These are phyloP conservation scores for Clostera curtula DNA, from an alignment of 2,888 invertebrate species.

Conservation along the genomic window DNA sequence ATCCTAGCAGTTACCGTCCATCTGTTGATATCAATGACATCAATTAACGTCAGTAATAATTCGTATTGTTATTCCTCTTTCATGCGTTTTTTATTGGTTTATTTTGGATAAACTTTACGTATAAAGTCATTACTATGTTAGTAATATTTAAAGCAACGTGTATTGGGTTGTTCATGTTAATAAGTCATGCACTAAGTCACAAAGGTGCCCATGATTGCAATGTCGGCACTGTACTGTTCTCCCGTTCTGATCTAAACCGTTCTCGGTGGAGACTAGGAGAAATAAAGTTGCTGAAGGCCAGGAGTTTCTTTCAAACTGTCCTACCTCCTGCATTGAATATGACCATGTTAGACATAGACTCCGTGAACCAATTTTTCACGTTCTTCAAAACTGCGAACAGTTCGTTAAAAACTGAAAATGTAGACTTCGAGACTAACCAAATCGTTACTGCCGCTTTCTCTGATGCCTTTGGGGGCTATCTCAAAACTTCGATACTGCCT, in stretches of 20 bases:
- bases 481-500: constrained; percentile 74
- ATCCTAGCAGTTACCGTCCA: too few species aligned
- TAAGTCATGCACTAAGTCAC: not conserved
- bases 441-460: constrained; percentile 48
- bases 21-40: too few species aligned
- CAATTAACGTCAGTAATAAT: not conserved
- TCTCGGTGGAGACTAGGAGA: constrained; percentile 31
- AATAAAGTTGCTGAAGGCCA: constrained; percentile 32
- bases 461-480: constrained; percentile 72
- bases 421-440: constrained; percentile 17
- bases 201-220: constrained; percentile 21
- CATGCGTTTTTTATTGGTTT: not conserved
- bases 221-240: constrained; percentile 47
- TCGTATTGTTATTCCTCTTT: not conserved
- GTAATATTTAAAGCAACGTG: not conserved
- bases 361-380: constrained; percentile 26
- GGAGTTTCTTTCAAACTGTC: constrained; percentile 38
- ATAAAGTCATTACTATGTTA: not conserved
- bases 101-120: constrained; percentile 1
- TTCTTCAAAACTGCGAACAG: constrained; percentile 35
- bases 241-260: constrained; percentile 25
- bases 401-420: constrained; percentile 28
- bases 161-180: not conserved
- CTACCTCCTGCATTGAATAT: constrained; percentile 29
- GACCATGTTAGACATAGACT: constrained; percentile 28